A percentile compares a stretch with the other conserved stretches of the same genome.
Conservation (phyloP, 1,140 invertebrate genomes). For the Triops longicaudatus region DNA sequence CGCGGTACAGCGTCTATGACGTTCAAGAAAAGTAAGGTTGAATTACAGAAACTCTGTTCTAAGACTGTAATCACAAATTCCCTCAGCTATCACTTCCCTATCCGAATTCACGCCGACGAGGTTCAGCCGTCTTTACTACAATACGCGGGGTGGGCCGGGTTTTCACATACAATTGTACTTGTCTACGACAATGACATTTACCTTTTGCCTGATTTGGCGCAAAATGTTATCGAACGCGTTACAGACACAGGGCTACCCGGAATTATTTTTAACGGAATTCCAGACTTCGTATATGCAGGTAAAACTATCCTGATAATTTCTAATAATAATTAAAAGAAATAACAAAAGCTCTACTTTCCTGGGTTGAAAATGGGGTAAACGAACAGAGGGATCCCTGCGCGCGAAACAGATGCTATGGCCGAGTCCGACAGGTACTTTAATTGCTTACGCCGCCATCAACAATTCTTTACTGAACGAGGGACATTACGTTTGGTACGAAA, state of each 20-base stretch:
- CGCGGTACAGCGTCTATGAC: constrained; percentile 16
- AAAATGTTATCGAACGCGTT: not conserved
- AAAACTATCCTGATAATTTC: not conserved
- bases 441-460: not conserved
- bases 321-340: not conserved
- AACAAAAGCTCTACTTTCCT: not conserved
- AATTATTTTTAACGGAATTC: not conserved
- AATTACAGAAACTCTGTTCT: not conserved
- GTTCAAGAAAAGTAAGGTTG: not conserved
- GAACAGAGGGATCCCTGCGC: not conserved
- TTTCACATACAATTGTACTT: not conserved
- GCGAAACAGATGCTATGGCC: not conserved
- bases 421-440: not conserved
- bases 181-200: not conserved
- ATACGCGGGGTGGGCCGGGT: constrained; percentile 16
- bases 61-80: not conserved
- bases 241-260: not conserved
- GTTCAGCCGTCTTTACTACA: not conserved
- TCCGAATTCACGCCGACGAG: constrained; percentile 10
- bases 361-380: not conserved
- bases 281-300: not conserved
- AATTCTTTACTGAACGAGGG: not conserved
- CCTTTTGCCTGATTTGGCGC: not conserved
- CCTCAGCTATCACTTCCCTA: not conserved
- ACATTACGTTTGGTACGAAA: constrained; percentile 2